Evolutionary conservation across 2,113 vertebrate genomes (phyloP), one percentile per base, ranked within the genome.

Genomic region (Odontophorus gujanensis): DNA sequence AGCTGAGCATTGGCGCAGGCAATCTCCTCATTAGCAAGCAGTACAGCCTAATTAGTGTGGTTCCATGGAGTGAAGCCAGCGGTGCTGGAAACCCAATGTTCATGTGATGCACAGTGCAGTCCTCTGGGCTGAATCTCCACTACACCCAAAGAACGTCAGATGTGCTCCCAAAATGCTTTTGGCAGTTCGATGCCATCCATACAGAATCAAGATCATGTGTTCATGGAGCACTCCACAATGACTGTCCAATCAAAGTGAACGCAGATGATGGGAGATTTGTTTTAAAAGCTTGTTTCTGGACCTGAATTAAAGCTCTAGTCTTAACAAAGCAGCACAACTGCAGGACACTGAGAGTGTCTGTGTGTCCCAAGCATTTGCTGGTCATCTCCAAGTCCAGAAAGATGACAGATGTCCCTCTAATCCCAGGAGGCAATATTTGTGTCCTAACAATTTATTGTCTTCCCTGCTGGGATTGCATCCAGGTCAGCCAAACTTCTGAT

Each of bases 81-180:
- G 34, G 30, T 43, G 66, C 11, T 36, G 68, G n/a, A 82, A 36
- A 57, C 50, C 20, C 68, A 69, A 17, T 11, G 1, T 3, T 50
- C 38, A 6, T 20, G 9, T 9, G 1, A 4, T 5, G 3, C 14
- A 4, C 3, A 34, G 1, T 3, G 1, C 42, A 55, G 38, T 8
- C 69, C 21, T 75, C 73, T 20, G 62, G 16, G n/a, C 32, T 42
- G 24, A 51, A 78, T 47, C 55, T 82, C n/a, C 43, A 36, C 24
- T 21, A 25, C 1, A 47, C 76, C 45, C 48, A 15, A 10, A 36
- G 8, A 43, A 26, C 30, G 17, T 25, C 8, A 30, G 25, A 45
- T 11, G 8, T 14, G 30, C 51, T 58, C 51, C 47, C 47, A 59
- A 32, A 53, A 75, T 1, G 0, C 25, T n/a, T 48, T 57, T 34